Percentiles rank a stretch among this genome's conserved stretches.
phyloP scores from a whole-genome alignment of 1,140 invertebrate genomes.

The Prorops nasuta region DNA sequence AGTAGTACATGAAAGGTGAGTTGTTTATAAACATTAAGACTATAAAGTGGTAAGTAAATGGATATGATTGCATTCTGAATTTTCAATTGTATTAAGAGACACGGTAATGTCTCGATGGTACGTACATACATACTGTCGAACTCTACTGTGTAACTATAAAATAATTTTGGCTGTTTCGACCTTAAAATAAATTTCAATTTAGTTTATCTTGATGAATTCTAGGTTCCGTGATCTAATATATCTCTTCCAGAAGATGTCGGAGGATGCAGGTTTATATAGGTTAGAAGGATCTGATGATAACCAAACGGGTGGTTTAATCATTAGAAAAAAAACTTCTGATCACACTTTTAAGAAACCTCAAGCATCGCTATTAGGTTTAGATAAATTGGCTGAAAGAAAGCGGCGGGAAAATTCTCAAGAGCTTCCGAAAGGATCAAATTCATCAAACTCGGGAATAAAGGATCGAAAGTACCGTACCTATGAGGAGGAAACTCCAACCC shows the following conservation, averaged over 20 bases:
- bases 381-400: slow-evolving; percentile 79
- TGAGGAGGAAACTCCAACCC: slow-evolving; percentile 86
- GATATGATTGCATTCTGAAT: too few species aligned
- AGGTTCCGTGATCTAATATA: background rate
- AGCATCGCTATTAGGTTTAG: slow-evolving; percentile 80
- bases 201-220: too few species aligned
- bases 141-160: too few species aligned
- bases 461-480: slow-evolving; percentile 73
- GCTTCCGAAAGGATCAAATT: slow-evolving; percentile 35
- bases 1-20: too few species aligned
- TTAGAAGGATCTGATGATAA: slow-evolving; percentile 76
- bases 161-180: too few species aligned
- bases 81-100: too few species aligned
- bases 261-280: slow-evolving; percentile 67
- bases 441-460: slow-evolving; percentile 38
- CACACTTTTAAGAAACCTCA: slow-evolving; percentile 77
- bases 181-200: too few species aligned
- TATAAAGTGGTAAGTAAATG: too few species aligned
- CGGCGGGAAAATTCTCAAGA: slow-evolving; percentile 58
- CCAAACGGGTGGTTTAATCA: slow-evolving; percentile 77
- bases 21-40: too few species aligned
- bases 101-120: too few species aligned
- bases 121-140: too few species aligned
- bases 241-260: slow-evolving; percentile 23
- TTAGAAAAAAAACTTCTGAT: slow-evolving; percentile 72